phyloP scores from a whole-genome alignment of 2,113 vertebrate species.

The Drymodes brunneopygia region DNA sequence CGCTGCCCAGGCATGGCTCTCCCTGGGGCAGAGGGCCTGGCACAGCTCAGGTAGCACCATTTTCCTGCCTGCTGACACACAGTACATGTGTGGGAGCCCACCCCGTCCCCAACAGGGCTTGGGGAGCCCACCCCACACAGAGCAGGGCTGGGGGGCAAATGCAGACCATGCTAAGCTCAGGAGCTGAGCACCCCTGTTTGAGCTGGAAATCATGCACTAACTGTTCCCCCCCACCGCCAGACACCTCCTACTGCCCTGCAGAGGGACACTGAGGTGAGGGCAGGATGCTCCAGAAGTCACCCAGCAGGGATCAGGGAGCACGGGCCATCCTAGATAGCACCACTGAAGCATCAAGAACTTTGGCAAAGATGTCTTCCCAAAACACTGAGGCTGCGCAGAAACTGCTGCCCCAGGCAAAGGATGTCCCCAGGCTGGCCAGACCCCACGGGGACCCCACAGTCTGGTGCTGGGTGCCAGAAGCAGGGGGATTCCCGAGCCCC shows the following conservation, averaged over 20 bases:
- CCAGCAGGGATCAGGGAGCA: not conserved
- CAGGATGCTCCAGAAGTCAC: not conserved
- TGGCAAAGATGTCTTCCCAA: not conserved
- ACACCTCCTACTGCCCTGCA: not conserved
- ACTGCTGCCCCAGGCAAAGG: not conserved
- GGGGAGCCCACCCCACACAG: not conserved
- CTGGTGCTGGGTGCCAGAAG: not conserved
- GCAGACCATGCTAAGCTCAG: not conserved
- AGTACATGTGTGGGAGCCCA: rapidly evolving
- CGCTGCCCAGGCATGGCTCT: rapidly evolving
- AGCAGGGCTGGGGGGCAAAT: rapidly evolving
- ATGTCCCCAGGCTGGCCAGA: not conserved
- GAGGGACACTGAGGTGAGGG: not conserved
- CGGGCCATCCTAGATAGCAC: not conserved
- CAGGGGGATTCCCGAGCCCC: not conserved
- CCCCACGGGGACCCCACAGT: rapidly evolving
- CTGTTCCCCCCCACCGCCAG: too few relatives aligned
- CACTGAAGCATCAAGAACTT: not conserved
- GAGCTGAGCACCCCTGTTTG: not conserved
- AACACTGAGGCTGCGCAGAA: not conserved
- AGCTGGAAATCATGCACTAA: not conserved
- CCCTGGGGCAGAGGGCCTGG: not conserved
- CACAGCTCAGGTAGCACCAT: rapidly evolving
- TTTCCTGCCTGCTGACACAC: not conserved
- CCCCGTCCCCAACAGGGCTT: rapidly evolving